phyloP scores from a whole-genome alignment of 1,140 invertebrate genomes.

The Hyphantria cunea region DNA sequence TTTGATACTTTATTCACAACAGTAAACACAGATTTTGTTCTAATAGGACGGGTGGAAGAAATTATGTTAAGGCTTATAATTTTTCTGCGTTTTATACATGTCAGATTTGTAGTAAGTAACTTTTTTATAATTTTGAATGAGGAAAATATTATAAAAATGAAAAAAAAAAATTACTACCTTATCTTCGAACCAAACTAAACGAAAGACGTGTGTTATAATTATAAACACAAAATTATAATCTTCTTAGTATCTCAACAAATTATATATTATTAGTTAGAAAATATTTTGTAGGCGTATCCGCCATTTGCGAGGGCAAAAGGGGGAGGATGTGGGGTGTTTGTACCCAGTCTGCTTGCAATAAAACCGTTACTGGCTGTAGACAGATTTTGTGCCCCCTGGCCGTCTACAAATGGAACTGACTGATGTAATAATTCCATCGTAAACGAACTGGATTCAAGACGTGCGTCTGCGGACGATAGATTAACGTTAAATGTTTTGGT shows the following conservation, averaged over 20 bases:
- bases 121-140: not conserved
- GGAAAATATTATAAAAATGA: too few relatives aligned
- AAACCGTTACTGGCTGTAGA: conserved; percentile 42
- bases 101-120: not conserved
- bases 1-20: not conserved
- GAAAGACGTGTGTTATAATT: too few relatives aligned
- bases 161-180: too few relatives aligned
- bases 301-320: not conserved
- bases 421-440: conserved; percentile 42
- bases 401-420: conserved; percentile 38
- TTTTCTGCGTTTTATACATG: too few relatives aligned
- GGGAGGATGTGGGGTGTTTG: conserved; percentile 21
- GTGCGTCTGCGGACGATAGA: conserved; percentile 13
- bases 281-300: conserved; percentile 30
- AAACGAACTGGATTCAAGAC: conserved; percentile 29
- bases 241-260: conserved; percentile 13
- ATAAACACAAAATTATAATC: conserved; percentile 18
- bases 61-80: not conserved
- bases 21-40: not conserved
- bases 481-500: conserved; percentile 1
- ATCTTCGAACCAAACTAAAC: too few relatives aligned
- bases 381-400: conserved; percentile 42
- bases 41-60: not conserved
- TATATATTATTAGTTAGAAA: conserved; percentile 21
- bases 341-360: conserved; percentile 37